Evolutionary conservation across 2,888 invertebrate genomes (phyloP), one percentile per base, ranked within the genome.

Genomic region (Philopedon plagiatum): DNA sequence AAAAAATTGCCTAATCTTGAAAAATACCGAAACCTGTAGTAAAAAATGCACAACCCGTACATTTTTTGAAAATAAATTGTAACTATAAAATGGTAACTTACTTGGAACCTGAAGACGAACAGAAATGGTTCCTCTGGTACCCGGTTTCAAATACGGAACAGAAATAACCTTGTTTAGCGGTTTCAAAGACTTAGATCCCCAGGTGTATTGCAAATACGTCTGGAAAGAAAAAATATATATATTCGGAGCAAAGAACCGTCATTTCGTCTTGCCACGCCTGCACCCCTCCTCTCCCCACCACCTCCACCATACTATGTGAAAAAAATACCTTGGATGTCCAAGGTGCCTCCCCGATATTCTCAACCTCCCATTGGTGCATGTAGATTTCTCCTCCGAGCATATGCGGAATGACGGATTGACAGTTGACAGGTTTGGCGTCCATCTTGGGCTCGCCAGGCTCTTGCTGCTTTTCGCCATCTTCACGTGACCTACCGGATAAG

Each of bases 191-290:
- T 82, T 81, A 2, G 86, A 85, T 15, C 86, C 86, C 86, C 86
- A 86, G 32, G 86, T 83, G 74, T 84, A 84, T 49, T 84, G 81
- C 70, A 87, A 75, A 74, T 82, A 81, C 41, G 86, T 86, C 85
- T 86, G 75, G 58, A 74, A 72, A 75, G 19, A 61, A 49, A 51
- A 5, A 18, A 13, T n/a, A 23, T n/a, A n/a, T n/a, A n/a, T n/a
- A n/a, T n/a, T n/a, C n/a, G n/a, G n/a, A n/a, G n/a, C n/a, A n/a
- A n/a, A n/a, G n/a, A n/a, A n/a, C n/a, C n/a, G n/a, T n/a, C n/a
- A n/a, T n/a, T n/a, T n/a, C n/a, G n/a, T n/a, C n/a, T n/a, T n/a
- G n/a, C n/a, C n/a, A n/a, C n/a, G n/a, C n/a, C n/a, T n/a, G n/a
- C n/a, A n/a, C n/a, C n/a, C n/a, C n/a, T n/a, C n/a, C n/a, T n/a